Evolutionary conservation across 92 coral and sea anemone genomes (phyloP).

Genomic region (Palythoa grandis): DNA sequence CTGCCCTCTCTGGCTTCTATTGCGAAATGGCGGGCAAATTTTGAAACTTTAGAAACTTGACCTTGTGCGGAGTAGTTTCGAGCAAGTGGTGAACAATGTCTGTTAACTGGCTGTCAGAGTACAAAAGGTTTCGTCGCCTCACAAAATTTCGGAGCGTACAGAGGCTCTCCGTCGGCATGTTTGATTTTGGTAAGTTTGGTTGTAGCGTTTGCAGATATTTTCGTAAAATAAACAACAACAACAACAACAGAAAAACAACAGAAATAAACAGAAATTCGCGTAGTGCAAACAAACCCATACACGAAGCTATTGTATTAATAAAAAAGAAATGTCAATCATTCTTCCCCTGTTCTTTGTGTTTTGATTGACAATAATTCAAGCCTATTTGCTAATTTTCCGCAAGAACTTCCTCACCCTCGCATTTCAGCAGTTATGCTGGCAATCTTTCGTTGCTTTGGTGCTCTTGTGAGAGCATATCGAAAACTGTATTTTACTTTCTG

Average conservation of each 20-base stretch:
- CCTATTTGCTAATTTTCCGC: neutral
- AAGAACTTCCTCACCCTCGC: slow-evolving; percentile 22
- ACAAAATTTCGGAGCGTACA: too few relatives aligned
- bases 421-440: neutral
- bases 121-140: too few relatives aligned
- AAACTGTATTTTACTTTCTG: slow-evolving; percentile 10
- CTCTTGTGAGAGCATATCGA: slow-evolving; percentile 12
- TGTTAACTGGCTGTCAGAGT: too few relatives aligned
- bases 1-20: too few relatives aligned
- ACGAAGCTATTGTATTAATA: neutral
- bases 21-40: too few relatives aligned
- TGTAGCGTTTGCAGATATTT: neutral
- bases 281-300: slow-evolving; percentile 15
- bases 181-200: too few relatives aligned
- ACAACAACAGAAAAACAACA: too few relatives aligned
- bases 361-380: neutral
- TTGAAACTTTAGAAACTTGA: too few relatives aligned
- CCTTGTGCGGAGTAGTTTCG: too few relatives aligned
- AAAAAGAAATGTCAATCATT: neutral
- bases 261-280: neutral
- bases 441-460: slow-evolving; percentile 1
- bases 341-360: neutral
- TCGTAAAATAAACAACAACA: neutral
- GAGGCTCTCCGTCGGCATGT: too few relatives aligned
- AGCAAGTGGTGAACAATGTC: too few relatives aligned